These are phyloP conservation scores for Halcyon smyrnensis DNA, from an alignment of 2,797 vertebrate genomes.

Conservation along the genomic window DNA sequence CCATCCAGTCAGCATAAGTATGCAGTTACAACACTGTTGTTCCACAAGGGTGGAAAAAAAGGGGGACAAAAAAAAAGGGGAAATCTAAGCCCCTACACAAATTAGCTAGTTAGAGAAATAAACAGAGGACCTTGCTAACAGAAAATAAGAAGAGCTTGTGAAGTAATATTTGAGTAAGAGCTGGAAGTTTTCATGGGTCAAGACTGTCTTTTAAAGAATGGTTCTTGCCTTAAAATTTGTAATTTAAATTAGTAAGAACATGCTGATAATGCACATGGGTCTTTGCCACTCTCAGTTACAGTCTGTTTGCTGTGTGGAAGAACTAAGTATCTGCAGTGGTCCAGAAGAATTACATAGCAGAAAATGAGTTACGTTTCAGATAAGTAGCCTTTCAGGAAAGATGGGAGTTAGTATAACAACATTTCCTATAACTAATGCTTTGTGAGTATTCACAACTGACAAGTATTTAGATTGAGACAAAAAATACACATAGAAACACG, in stretches of 20 bases:
- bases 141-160: neutral
- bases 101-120: neutral
- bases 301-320: neutral
- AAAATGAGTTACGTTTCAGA: neutral
- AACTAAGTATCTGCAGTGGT: neutral
- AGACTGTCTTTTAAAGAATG: neutral
- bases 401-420: neutral
- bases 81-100: neutral
- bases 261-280: neutral
- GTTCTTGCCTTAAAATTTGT: neutral
- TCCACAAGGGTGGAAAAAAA: neutral
- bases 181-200: neutral
- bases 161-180: neutral
- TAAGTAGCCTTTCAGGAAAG: neutral
- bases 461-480: neutral
- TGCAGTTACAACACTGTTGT: fast-evolving
- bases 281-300: neutral
- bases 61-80: neutral
- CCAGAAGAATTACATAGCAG: neutral
- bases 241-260: neutral
- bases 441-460: neutral
- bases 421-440: neutral
- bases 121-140: neutral
- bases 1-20: neutral
- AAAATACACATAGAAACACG: neutral